These are phyloP conservation scores for Enteromius anoplus DNA, from an alignment of 2,797 vertebrate species.

Conservation along the genomic window DNA sequence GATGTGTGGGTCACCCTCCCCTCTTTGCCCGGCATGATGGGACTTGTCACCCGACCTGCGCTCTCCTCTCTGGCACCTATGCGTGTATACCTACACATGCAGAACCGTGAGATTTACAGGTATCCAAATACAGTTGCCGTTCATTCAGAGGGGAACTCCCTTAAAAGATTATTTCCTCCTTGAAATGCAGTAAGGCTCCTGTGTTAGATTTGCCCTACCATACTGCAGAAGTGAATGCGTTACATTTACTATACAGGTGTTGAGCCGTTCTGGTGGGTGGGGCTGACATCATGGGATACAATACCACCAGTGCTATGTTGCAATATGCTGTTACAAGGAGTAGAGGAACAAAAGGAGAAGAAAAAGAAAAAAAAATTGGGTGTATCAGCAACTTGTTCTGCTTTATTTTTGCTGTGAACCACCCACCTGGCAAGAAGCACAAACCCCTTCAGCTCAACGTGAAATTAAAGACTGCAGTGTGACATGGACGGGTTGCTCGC, in stretches of 20 bases:
- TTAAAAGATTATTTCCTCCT: slow-evolving; percentile 41
- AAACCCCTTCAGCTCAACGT: slow-evolving; percentile 41
- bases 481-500: slow-evolving; percentile 2
- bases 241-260: slow-evolving; percentile 1
- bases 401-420: slow-evolving; percentile 49
- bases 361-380: slow-evolving; percentile 38
- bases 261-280: slow-evolving; percentile 20
- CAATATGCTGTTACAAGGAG: slow-evolving; percentile 53
- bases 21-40: slow-evolving; percentile 68
- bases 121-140: slow-evolving; percentile 29
- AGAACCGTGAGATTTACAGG: slow-evolving; percentile 22
- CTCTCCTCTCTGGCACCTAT: slow-evolving; percentile 51
- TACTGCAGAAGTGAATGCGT: neutral
- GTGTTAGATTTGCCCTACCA: neutral
- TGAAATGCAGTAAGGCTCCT: neutral
- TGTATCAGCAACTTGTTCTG: slow-evolving; percentile 38
- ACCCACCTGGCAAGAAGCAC: slow-evolving; percentile 23
- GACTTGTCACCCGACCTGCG: slow-evolving; percentile 63
- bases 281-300: slow-evolving; percentile 25
- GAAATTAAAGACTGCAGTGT: slow-evolving; percentile 37
- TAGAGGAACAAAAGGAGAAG: slow-evolving; percentile 43
- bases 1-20: slow-evolving; percentile 64
- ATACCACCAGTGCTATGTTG: slow-evolving; percentile 51
- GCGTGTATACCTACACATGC: slow-evolving; percentile 16
- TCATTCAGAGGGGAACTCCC: slow-evolving; percentile 51